Conservation (phyloP, 2,113 vertebrate species). For the Rhea americana region DNA sequence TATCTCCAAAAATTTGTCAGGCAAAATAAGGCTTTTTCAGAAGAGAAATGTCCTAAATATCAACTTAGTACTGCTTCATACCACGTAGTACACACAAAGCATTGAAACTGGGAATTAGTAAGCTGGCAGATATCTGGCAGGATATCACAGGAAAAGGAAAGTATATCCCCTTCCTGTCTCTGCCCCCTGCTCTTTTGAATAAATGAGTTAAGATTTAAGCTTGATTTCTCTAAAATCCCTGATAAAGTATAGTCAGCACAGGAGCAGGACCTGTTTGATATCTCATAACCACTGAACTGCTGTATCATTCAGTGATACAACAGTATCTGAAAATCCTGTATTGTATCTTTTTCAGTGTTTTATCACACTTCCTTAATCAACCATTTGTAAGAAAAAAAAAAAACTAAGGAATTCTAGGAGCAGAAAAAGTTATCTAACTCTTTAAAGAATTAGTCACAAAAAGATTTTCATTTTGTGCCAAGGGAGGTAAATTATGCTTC, state of each 20-base stretch:
- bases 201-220: neutral
- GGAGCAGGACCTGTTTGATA: fast-evolving
- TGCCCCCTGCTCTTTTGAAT: neutral
- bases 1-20: neutral
- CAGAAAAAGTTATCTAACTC: neutral
- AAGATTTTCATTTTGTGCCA: neutral
- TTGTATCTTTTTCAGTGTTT: neutral
- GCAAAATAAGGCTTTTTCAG: neutral
- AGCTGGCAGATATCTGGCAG: neutral
- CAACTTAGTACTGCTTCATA: neutral
- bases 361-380: neutral
- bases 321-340: neutral
- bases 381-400: neutral
- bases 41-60: neutral
- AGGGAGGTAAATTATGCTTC: neutral
- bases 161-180: neutral
- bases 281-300: neutral
- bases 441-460: neutral
- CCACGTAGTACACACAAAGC: neutral
- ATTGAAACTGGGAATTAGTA: neutral
- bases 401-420: neutral
- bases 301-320: neutral
- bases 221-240: neutral
- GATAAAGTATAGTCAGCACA: neutral
- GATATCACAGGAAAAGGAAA: neutral